Base-by-base conservation (phyloP, 2,797 vertebrate genomes). In the Graptemys geographica region DNA sequence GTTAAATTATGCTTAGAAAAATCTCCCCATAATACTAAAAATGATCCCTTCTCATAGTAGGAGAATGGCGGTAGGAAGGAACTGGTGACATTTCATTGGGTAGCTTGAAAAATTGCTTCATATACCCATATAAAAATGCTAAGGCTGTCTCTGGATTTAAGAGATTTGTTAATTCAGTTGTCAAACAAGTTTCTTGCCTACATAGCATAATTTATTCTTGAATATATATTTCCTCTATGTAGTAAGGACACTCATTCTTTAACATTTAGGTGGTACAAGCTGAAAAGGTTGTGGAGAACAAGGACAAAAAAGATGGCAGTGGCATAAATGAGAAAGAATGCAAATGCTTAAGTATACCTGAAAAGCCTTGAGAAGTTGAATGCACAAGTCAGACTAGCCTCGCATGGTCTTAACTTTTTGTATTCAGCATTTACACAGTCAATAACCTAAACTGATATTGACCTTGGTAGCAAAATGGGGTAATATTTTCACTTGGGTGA, bases 401-500 rank as follows among this genome's bases (percentile, higher is more conserved):
- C 96, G 96, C 90, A 90, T 18, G 31, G 93, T 52, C 90, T 65
- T 89, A 96, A 96, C 90, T 92, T 97, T 81, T 81, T 90, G 83
- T 86, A 96, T 94, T 95, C 96, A 37, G 49, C 89, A 91, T 92
- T 94, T 96, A 96, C 95, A 90, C 87, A 97, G 97, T 92, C 93
- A 94, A 91, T 97, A 97, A 97, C 95, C 93, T 96, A 95, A 94
- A 90, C 83, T 97, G 96, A 93, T 86, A 92, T 81, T 97, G 97
- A 97, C 97, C 95, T 97, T 97, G 97, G 83, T 87, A 94, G 81
- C 57, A 92, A 96, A 97, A 91, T 90, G 79, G 93, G 88, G 79
- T 85, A 95, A 94, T 98, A 95, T 97, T 98, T 98, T 98, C 97
- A 96, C 97, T 98, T 98, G 97, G 95, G 87, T 96, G 95, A 97